Evolutionary conservation across 2,113 vertebrate species (phyloP), one percentile per base, ranked within the genome.

Genomic region (Solenodon paradoxus): DNA sequence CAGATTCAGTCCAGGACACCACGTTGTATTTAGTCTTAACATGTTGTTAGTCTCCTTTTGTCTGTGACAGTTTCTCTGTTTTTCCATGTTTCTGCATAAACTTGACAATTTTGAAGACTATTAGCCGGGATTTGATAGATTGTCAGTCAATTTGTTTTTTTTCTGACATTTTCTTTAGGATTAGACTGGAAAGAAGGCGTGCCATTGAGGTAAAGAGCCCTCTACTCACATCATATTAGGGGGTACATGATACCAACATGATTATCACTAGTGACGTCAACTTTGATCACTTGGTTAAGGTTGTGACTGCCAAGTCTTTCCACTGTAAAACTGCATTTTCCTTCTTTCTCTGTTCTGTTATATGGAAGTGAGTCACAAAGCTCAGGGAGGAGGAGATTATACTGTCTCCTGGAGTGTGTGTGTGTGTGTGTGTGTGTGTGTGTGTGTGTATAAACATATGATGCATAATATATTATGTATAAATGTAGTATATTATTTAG

Each of bases 31-130:
- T 64, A 79, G 35, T 92, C 30, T 45, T 96, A 71, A 24, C 38
- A 19, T 77, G 92, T 88, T 22, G 24, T 88, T 42, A 66, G 74
- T 90, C 88, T 95, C 59, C 51, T 88, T 47, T 92, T 47, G 71
- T 85, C 77, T 66, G 12, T 53, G 45, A 84, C 22, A 88, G 30
- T 88, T 42, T 92, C 83, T 93, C n/a, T 35, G 13, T 68, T 40
- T 88, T 88, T 81, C 16, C 40, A 84, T 68, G 38, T 38, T 68
- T 75, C 49, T 81, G 61, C 17, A 69, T 90, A 82, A 75, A 26
- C 17, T 88, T 86, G 49, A 30, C 9, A 61, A 35, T 72, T 92
- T 86, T 94, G 64, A 74, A 72, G 42, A 85, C 32, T 30, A 79
- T 11, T 87, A 42, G 20, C 51, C 19, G 79, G 6, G 6, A 12